These are phyloP conservation scores for Huso huso DNA, from an alignment of 2,797 vertebrate species.

Conservation along the genomic window DNA sequence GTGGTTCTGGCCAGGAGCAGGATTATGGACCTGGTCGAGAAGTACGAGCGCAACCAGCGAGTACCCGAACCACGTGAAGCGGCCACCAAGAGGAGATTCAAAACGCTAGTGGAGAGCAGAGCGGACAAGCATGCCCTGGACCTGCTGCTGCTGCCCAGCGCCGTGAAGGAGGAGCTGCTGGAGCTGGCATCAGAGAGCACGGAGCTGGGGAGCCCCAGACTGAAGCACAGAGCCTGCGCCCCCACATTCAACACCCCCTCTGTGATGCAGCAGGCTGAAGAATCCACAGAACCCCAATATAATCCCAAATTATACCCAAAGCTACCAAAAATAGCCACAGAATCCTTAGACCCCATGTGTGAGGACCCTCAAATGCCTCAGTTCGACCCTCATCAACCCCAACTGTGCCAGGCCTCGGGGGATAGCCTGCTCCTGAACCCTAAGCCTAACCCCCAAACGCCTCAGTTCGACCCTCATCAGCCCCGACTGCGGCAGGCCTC, in stretches of 20 bases:
- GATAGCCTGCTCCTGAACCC: slow-evolving; percentile 5
- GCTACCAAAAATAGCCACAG: background rate
- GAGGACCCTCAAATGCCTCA: background rate
- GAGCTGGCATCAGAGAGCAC: slow-evolving; percentile 53
- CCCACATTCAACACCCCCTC: too few species aligned
- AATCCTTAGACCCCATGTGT: slow-evolving; percentile 1
- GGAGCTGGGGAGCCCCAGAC: background rate
- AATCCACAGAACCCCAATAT: background rate
- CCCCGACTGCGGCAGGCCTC: background rate
- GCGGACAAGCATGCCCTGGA: slow-evolving; percentile 65
- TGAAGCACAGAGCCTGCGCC: background rate
- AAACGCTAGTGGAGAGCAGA: slow-evolving; percentile 58
- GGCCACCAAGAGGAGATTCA: slow-evolving; percentile 51
- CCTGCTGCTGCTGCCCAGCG: slow-evolving; percentile 63
- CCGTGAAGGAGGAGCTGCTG: slow-evolving; percentile 71
- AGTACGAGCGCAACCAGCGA: slow-evolving; percentile 43
- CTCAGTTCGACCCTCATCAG: too few species aligned
- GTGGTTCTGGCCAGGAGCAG: slow-evolving; percentile 79
- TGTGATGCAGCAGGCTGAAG: background rate
- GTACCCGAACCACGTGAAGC: slow-evolving; percentile 31
- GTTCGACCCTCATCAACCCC: too few species aligned
- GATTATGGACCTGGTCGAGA: slow-evolving; percentile 61
- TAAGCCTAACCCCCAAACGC: too few species aligned
- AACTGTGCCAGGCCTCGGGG: too few species aligned
- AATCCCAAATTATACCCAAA: background rate